phyloP scores from a whole-genome alignment of 2,113 vertebrate species.

The Dromaius novaehollandiae region DNA sequence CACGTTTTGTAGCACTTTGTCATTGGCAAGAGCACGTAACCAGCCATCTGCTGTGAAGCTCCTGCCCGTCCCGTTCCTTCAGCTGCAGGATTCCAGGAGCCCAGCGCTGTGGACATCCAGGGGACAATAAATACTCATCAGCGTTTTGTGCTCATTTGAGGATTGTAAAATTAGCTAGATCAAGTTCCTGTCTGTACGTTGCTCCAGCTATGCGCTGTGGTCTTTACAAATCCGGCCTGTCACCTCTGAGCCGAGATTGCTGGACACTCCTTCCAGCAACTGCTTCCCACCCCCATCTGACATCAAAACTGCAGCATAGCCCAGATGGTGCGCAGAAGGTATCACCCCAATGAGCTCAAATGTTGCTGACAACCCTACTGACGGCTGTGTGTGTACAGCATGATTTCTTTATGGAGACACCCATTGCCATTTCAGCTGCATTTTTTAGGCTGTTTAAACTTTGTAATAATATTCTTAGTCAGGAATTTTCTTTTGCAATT shows the following conservation, averaged over 20 bases:
- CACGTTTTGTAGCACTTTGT: background rate
- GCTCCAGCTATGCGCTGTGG: background rate
- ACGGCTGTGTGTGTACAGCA: background rate
- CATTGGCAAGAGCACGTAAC: background rate
- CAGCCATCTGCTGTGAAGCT: background rate
- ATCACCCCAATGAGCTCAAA: background rate
- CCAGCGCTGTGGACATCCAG: accelerated
- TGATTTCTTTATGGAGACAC: background rate
- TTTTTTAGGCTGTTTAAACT: conserved; percentile 14
- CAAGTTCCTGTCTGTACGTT: background rate
- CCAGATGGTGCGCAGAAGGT: conserved; percentile 51
- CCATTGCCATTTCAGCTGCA: background rate
- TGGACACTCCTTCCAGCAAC: background rate
- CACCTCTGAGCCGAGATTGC: background rate
- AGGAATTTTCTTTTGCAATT: conserved; percentile 14
- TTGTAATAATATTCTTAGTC: background rate
- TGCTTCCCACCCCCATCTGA: background rate
- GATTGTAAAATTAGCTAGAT: background rate
- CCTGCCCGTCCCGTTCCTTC: background rate
- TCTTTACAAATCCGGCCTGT: background rate
- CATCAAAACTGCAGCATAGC: background rate
- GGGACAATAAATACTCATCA: background rate
- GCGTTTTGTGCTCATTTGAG: background rate
- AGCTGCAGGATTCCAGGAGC: background rate
- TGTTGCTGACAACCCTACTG: conserved; percentile 17